Evolutionary conservation across 2,888 invertebrate species (phyloP), one percentile per base, ranked within the genome.

Genomic region (Dendrolimus pini): DNA sequence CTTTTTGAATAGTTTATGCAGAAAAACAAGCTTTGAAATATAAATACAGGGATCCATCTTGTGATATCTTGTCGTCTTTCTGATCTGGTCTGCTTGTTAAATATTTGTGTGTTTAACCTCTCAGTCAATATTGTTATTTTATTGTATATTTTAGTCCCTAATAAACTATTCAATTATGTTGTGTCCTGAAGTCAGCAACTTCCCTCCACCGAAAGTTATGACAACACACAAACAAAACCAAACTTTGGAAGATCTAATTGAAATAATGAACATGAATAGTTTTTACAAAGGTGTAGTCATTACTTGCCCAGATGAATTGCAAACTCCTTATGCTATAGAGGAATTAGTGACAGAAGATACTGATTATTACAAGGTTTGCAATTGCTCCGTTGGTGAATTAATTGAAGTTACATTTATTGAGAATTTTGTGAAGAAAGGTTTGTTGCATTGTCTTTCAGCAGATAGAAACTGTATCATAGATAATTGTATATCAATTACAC

Each of bases 241-340:
- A 60, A 72, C 70, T 54, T 62, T 78, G 7, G 73, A 78, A 52
- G 61, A 64, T 1, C 70, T 79, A 2, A 64, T 65, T 54, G 65
- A 76, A 62, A 65, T 63, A 10, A 64, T 89, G n/a, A 68, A 70
- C 57, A 71, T 75, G 65, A 89, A 89, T 57, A 66, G 70, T 65
- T 89, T 83, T 62, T 90, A 89, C 66, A 80, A 78, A 72, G 89
- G 85, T 70, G 55, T 83, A 42, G 74, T 90, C 55, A 62, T 89
- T 54, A 83, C 87, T 7, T 83, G 82, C 55, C 89, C 88, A 12
- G 89, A 90, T 62, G 88, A 87, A 69, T 65, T 78, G 55, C 72
- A 80, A 12, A 71, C 73, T 18, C 86, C 86, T 0, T 66, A 60
- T 63, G 58, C 60, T 12, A 71, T 90, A 54, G 74, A 81, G 67